Base-by-base conservation (phyloP, 2,113 vertebrate genomes). In the Equus przewalskii region DNA sequence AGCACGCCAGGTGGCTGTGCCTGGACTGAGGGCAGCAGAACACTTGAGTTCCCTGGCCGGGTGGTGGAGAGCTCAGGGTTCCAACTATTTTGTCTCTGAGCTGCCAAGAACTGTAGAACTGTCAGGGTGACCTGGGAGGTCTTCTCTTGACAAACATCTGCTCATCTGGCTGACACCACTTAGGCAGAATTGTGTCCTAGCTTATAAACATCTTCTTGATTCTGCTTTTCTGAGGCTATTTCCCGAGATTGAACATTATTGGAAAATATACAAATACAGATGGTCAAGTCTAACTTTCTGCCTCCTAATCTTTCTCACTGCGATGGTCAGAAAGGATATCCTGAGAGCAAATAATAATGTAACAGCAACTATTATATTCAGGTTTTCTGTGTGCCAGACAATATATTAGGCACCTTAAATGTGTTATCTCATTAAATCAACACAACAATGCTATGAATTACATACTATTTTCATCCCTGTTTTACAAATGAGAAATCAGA, bases 401-500 rank as follows among this genome's bases (percentile, higher is more conserved):
- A 86, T 26, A 18, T 26, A n/a, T 15, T n/a, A 76, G 72, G 65
- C 3, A 73, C 28, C 72, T 81, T 60, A 49, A 89, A 70, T 78
- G 21, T 62, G 30, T 19, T 49, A 86, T 33, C 41, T 73, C 56
- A 51, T 56, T 78, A 82, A 95, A 86, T 80, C 58, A 79, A 67
- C 44, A 88, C 15, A 82, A 41, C 19, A 58, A n/a, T 12, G 7
- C 26, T 85, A 58, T 58, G 18, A 95, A 72, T 49, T 88, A 73
- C 64, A 54, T 36, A 33, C 46, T 24, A 41, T 58, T 26, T 36
- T 79, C 21, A 73, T 6, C 19, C 8, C 26, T 60, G 26, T 73
- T 96, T 92, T 79, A 94, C 7, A 90, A 58, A 83, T n/a, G 18
- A 96, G 89, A 62, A 96, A 93, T 70, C 7, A 79, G 41, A 92